Base-by-base conservation (phyloP, 2,888 invertebrate species). In the Calameuta pallipes region DNA sequence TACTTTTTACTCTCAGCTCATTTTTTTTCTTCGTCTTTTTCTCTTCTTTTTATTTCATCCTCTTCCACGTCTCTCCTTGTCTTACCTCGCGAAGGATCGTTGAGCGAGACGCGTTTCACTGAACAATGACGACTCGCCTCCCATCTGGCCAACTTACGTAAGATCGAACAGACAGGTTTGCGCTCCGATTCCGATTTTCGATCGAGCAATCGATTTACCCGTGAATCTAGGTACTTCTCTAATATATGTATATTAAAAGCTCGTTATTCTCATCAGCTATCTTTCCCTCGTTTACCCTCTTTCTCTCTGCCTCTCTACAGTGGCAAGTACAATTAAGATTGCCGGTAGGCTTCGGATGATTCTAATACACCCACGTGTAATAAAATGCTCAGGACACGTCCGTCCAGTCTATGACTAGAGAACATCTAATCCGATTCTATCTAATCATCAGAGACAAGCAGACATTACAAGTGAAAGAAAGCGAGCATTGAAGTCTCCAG, bases 201-300 rank as follows among this genome's bases (percentile, higher is more conserved):
- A 56, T 56, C 56, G 56, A 23, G 56, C 56, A 56, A 56, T 56
- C 56, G 56, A 56, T 56, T 56, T 23, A 56, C 56, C 56, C 56
- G 23, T 56, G 56, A 56, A 23, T 56, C 23, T 56, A 23, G 56
- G 0, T 23, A 23, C 23, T 56, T 56, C 23, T 56, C 23, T 56
- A 56, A 56, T 56, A 56, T 23, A 1, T 56, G 23, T 23, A 1
- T 23, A 56, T 56, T 56, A 23, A 56, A 23, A 23, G 56, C 56
- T 56, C 56, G 56, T 56, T 56, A 56, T 56, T 56, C 23, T 23
- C 23, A 23, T 23, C 2, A 23, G 23, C 23, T 56, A 56, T 56
- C 76, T 75, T 30, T 69, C 74, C 36, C 69, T n/a, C 23, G 23
- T 75, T 75, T 75, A 69, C 31, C 73, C 35, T 33, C 75, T 78